A percentile compares a stretch with the other conserved stretches of the same genome.
phyloP scores from a whole-genome alignment of 2,113 vertebrate genomes.

The Syrrhaptes paradoxus region DNA sequence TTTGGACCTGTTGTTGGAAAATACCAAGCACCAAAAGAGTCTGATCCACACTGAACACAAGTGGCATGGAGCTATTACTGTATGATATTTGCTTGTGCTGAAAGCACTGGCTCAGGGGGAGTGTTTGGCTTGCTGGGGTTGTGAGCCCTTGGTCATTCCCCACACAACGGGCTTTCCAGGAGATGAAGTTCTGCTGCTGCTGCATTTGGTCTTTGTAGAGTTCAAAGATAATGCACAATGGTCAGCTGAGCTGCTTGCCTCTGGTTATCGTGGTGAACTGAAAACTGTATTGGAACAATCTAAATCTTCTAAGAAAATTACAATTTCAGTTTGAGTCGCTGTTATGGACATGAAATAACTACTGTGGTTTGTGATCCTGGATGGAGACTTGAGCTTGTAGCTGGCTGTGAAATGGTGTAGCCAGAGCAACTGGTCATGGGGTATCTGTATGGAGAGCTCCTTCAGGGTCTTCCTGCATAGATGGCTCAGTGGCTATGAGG shows the following conservation, averaged over 20 bases:
- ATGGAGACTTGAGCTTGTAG: background rate
- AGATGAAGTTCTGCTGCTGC: rapidly evolving
- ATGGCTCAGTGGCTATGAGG: background rate
- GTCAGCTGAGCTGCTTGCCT: background rate
- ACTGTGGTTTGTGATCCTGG: background rate
- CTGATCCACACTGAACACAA: rapidly evolving
- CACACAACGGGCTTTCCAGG: background rate
- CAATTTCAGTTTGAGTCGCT: background rate
- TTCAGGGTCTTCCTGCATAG: background rate
- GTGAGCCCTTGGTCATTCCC: background rate
- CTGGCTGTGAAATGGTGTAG: background rate
- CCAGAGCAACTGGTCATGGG: background rate
- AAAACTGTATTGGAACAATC: background rate
- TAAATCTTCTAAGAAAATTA: background rate
- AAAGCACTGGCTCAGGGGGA: background rate
- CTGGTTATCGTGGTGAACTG: background rate
- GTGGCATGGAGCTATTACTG: background rate
- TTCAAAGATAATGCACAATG: background rate
- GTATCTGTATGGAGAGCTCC: background rate
- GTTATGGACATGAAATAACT: background rate
- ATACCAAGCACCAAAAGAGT: background rate
- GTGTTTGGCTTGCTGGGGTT: background rate
- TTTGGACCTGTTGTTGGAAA: background rate
- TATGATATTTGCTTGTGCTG: background rate
- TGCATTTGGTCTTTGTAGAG: background rate